A percentile compares a stretch with the other conserved stretches of the same genome.
Conservation (phyloP, 2,797 vertebrate genomes). For the Monodelphis domestica region DNA sequence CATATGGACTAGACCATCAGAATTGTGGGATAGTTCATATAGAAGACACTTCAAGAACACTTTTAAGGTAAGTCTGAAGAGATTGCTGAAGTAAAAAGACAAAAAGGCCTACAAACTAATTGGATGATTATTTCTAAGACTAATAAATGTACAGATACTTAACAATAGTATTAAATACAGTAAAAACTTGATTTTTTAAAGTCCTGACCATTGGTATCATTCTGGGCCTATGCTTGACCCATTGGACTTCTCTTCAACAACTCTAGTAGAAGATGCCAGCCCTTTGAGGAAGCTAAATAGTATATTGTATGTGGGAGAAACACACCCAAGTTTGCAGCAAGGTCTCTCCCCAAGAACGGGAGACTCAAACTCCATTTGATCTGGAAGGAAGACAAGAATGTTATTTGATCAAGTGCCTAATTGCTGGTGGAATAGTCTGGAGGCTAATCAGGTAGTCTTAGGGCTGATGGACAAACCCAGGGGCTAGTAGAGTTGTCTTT, state of each 20-base stretch:
- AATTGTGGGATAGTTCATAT: neutral
- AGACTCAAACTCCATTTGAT: no score
- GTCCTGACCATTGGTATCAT: neutral
- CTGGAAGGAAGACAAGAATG: no score
- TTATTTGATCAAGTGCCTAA: no score
- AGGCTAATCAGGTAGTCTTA: no score
- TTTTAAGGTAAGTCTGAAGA: neutral
- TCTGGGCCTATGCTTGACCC: neutral
- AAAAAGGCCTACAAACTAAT: neutral
- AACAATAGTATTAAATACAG: neutral
- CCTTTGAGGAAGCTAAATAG: neutral
- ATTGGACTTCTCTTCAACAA: neutral
- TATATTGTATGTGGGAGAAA: no score
- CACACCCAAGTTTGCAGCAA: no score
- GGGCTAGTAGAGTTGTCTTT: no score
- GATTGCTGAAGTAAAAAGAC: neutral
- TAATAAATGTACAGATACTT: neutral
- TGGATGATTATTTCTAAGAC: neutral
- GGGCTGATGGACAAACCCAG: no score
- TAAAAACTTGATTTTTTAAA: neutral
- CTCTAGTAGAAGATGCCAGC: neutral
- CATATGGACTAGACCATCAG: neutral
- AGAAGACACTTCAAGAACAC: no score
- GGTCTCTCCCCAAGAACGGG: no score
- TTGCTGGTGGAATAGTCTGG: no score